phyloP scores from a whole-genome alignment of 2,888 invertebrate species.

The Acrocyrtus sp. region DNA sequence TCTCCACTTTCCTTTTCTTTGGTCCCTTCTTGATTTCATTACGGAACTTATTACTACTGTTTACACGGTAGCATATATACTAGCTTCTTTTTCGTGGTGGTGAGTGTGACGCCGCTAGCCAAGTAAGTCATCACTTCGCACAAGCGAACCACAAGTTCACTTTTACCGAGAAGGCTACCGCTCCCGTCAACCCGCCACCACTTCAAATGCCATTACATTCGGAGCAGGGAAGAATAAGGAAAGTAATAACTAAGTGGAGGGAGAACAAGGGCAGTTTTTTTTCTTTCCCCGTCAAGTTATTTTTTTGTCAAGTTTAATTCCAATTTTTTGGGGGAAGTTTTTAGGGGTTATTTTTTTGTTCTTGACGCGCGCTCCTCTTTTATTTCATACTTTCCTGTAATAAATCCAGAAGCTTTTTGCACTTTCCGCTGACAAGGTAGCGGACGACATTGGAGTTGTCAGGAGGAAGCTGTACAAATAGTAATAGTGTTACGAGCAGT shows the following conservation, averaged over 20 bases:
- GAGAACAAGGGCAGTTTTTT: conserved; percentile 3
- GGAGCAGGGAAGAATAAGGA: too few species aligned
- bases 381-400: background rate
- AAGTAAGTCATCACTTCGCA: conserved; percentile 36
- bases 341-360: conserved; percentile 19
- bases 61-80: too few species aligned
- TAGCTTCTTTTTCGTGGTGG: too few species aligned
- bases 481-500: background rate
- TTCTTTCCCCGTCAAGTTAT: conserved; percentile 45
- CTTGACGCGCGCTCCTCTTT: conserved; percentile 9
- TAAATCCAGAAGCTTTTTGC: too few species aligned
- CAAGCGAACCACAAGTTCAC: conserved; percentile 3
- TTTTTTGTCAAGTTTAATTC: background rate
- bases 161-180: background rate
- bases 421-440: too few species aligned
- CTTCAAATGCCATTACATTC: conserved; percentile 41
- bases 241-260: conserved; percentile 12
- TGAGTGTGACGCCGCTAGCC: conserved; percentile 47
- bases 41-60: too few species aligned
- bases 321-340: conserved; percentile 15
- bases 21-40: too few species aligned
- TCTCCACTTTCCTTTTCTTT: background rate
- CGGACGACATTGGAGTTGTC: background rate
- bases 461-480: background rate
- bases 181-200: background rate